Base-by-base conservation (phyloP, 2,888 invertebrate species). In the Athalia rosae region DNA sequence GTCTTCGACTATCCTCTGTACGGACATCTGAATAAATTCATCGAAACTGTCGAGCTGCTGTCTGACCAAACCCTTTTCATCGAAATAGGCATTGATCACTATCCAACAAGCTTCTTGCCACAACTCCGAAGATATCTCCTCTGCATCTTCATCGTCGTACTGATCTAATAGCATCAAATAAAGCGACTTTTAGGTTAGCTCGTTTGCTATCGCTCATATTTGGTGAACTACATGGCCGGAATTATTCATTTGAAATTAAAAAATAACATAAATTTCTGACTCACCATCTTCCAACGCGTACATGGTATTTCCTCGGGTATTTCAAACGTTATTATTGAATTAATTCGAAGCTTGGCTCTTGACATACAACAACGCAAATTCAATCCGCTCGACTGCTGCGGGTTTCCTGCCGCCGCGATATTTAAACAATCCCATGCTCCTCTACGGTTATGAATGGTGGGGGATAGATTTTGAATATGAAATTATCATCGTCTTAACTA, bases 51-150 rank as follows among this genome's bases (percentile, higher is more conserved):
- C 99, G 83, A 99, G 92, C 89, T 99, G 99, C 89, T 99, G 99
- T 73, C 99, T 94, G 62, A 99, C 99, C 81, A 99, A 93, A 90
- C 99, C 99, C 91, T 99, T 99, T 90, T 99, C 99, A 89, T 99
- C 99, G 89, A 99, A 99, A 91, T 99, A 99, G 0, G 99, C 98
- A 89, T 99, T 99, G 88, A 99, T 99, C 79, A 99, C 99, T 87
- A 99, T 99, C 99, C 99, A 99, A 87, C 99, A 99, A 63, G 99
- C 99, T 92, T 99, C 99, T 91, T 99, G 99, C 99, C 99, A 99
- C 81, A 99, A 92, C 89, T 99, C 99, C 5, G 98, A 95, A 50
- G 98, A 97, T 86, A 99, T 98, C 91, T 99, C 99, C 90, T 98
- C 98, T 9, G 94, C 94, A 89, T 97, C 97, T 86, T 96, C 96